These are phyloP conservation scores for Thryonomys swinderianus DNA, from an alignment of 2,113 vertebrate genomes.

Conservation along the genomic window DNA sequence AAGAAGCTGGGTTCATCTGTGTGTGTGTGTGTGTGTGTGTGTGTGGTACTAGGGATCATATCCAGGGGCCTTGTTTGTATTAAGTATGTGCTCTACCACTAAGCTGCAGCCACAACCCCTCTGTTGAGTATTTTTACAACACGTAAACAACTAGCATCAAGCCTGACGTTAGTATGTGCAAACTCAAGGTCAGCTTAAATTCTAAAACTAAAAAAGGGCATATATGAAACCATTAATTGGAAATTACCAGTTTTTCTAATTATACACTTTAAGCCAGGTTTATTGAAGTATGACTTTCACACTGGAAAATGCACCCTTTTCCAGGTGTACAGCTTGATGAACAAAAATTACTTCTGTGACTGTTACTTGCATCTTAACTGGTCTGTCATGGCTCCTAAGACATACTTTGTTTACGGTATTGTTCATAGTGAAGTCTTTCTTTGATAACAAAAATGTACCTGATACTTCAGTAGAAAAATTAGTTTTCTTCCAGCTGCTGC, in stretches of 20 bases:
- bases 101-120: neutral
- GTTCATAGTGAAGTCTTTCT: neutral
- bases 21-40: neutral
- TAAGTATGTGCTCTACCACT: neutral
- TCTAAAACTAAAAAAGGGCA: neutral
- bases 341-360: neutral
- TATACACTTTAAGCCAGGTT: neutral
- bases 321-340: neutral
- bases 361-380: slow-evolving; percentile 14
- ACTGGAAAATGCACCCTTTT: neutral
- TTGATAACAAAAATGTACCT: neutral
- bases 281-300: slow-evolving; percentile 25
- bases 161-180: neutral
- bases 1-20: neutral
- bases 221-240: neutral
- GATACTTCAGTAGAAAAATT: neutral
- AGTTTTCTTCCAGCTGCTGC: neutral
- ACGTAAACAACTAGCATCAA: neutral
- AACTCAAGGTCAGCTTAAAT: slow-evolving; percentile 20
- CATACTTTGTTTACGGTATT: neutral
- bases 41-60: neutral
- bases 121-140: neutral
- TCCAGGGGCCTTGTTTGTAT: neutral
- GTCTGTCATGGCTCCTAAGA: neutral
- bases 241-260: neutral